Conservation (phyloP, 2,113 vertebrate genomes). For the Condylura cristata region DNA sequence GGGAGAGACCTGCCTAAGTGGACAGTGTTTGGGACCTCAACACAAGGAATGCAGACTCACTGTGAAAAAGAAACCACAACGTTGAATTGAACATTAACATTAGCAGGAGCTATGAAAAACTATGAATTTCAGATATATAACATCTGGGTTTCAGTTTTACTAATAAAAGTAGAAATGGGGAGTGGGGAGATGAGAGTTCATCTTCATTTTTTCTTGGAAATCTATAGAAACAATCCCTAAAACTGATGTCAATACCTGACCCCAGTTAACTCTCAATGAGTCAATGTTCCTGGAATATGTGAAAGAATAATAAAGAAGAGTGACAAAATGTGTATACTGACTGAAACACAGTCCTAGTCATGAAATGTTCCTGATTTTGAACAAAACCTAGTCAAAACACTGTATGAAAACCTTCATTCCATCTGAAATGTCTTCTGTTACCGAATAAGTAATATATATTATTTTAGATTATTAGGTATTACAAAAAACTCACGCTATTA, state of each 20-base stretch:
- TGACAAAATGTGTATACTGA: background rate
- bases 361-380: background rate
- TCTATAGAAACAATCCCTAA: background rate
- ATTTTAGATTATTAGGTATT: background rate
- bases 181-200: fast-evolving
- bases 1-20: background rate
- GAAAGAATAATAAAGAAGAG: background rate
- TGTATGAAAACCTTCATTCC: background rate
- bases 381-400: background rate
- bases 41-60: fast-evolving
- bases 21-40: background rate
- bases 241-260: background rate
- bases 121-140: background rate
- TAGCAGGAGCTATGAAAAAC: background rate
- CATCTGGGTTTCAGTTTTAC: background rate
- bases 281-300: background rate
- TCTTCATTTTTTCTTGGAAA: background rate
- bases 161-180: background rate
- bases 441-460: background rate
- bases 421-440: background rate
- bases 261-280: background rate
- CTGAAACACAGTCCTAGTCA: background rate
- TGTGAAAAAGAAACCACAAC: background rate
- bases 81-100: background rate
- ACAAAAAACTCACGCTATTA: background rate